A percentile compares a stretch with the other conserved stretches of the same genome.
These are phyloP conservation scores for Sebastolobus altivelis DNA, from an alignment of 2,797 vertebrate genomes.

Conservation along the genomic window DNA sequence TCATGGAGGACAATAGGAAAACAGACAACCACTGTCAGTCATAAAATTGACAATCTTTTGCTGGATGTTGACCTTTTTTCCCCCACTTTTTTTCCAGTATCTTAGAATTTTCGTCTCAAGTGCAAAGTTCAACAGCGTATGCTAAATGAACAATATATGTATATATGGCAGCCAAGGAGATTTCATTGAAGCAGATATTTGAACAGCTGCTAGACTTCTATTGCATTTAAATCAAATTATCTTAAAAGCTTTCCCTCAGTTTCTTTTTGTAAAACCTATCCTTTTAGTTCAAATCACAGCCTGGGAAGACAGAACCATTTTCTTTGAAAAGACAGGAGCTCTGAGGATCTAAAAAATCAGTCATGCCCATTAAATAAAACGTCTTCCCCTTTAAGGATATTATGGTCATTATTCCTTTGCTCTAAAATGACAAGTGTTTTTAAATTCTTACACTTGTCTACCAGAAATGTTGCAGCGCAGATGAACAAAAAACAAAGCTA, in stretches of 20 bases:
- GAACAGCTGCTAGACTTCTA: conserved; percentile 17
- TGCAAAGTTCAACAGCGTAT: background rate
- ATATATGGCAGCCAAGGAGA: background rate
- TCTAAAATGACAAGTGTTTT: background rate
- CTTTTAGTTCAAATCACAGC: conserved; percentile 34
- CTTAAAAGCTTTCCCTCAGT: conserved; percentile 39
- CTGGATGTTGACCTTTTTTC: background rate
- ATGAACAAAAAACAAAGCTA: background rate
- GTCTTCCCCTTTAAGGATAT: conserved; percentile 5
- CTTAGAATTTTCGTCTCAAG: background rate
- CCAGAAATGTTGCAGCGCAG: conserved; percentile 10
- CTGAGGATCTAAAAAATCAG: conserved; percentile 25
- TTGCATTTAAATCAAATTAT: conserved; percentile 50
- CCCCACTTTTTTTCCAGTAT: background rate
- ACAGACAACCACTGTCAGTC: background rate
- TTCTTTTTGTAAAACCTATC: conserved; percentile 21
- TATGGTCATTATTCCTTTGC: background rate
- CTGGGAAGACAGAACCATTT: conserved; percentile 13
- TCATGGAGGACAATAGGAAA: background rate
- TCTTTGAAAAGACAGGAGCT: conserved; percentile 28
- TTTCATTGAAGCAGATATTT: conserved; percentile 10
- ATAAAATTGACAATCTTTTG: background rate
- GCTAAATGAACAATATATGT: background rate
- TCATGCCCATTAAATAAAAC: conserved; percentile 29
- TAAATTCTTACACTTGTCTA: conserved; percentile 7